Percentiles rank a stretch among this genome's conserved stretches.
Conservation (phyloP, 2,113 vertebrate genomes). For the Telmatochromis brachygnathus region DNA sequence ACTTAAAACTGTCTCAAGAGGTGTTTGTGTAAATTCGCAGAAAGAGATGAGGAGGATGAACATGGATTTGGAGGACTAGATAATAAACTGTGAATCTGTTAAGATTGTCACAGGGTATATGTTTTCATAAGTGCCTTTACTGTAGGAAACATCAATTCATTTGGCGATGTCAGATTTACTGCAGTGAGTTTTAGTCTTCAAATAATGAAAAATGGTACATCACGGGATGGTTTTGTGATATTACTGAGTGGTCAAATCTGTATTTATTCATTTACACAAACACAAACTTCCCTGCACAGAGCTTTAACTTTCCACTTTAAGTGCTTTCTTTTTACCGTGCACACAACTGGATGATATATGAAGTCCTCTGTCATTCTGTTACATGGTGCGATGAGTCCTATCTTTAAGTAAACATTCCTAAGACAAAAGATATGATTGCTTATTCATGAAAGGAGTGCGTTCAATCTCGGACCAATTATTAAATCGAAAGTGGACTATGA, state of each 20-base stretch:
- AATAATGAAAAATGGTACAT: background rate
- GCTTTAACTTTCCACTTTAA: background rate
- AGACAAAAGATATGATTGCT: background rate
- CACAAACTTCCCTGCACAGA: background rate
- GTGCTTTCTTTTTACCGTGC: background rate
- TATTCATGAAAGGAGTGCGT: background rate
- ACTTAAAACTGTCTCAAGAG: background rate
- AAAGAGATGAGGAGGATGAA: background rate
- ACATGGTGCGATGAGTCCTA: background rate
- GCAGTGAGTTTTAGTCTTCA: background rate
- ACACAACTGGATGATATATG: background rate
- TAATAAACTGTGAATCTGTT: background rate
- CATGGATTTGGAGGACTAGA: background rate
- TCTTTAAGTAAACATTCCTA: background rate
- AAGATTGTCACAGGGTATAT: background rate
- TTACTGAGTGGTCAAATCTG: background rate
- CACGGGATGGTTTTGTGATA: background rate
- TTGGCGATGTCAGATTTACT: background rate
- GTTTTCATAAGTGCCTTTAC: background rate
- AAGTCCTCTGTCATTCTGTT: background rate
- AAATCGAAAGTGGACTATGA: background rate
- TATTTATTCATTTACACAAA: background rate
- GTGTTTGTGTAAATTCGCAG: background rate
- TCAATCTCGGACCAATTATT: background rate
- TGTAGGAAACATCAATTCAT: background rate